Conservation (phyloP, 1,140 invertebrate species). For the Fopius arisanus region DNA sequence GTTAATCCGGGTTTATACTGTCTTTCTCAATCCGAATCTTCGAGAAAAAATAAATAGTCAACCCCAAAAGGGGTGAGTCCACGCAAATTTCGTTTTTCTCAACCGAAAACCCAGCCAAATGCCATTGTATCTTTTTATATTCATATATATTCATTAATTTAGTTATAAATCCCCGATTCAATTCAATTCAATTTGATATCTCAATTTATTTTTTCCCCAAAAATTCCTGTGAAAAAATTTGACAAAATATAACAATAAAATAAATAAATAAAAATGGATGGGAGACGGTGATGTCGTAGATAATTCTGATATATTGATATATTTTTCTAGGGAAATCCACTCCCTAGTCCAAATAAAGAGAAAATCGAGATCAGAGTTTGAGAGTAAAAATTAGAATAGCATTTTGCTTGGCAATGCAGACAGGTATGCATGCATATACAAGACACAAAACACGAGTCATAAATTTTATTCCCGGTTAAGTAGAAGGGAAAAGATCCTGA, state of each 20-base stretch:
- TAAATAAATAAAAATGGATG: too few species aligned
- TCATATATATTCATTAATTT: not conserved
- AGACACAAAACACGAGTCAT: slow-evolving; percentile 28
- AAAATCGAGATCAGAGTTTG: not conserved
- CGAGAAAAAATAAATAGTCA: not conserved
- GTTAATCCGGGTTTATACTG: slow-evolving; percentile 48
- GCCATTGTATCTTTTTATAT: slow-evolving; percentile 30
- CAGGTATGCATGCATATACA: slow-evolving; percentile 18
- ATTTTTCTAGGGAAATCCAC: not conserved
- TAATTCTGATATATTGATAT: too few species aligned
- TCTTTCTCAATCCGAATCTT: not conserved
- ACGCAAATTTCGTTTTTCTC: slow-evolving; percentile 38
- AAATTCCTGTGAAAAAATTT: not conserved
- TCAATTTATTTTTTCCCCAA: not conserved
- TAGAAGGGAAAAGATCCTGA: slow-evolving; percentile 10
- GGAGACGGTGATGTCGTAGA: too few species aligned
- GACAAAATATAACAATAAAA: too few species aligned
- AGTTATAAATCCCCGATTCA: not conserved
- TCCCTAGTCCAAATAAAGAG: slow-evolving; percentile 3
- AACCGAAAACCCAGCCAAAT: slow-evolving; percentile 26
- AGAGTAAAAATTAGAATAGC: slow-evolving; percentile 1
- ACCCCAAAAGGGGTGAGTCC: slow-evolving; percentile 37
- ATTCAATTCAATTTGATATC: not conserved
- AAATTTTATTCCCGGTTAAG: slow-evolving; percentile 34
- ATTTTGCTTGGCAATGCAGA: not conserved